Base-by-base conservation (phyloP, 2,888 invertebrate species). In the Eledona agricola region DNA sequence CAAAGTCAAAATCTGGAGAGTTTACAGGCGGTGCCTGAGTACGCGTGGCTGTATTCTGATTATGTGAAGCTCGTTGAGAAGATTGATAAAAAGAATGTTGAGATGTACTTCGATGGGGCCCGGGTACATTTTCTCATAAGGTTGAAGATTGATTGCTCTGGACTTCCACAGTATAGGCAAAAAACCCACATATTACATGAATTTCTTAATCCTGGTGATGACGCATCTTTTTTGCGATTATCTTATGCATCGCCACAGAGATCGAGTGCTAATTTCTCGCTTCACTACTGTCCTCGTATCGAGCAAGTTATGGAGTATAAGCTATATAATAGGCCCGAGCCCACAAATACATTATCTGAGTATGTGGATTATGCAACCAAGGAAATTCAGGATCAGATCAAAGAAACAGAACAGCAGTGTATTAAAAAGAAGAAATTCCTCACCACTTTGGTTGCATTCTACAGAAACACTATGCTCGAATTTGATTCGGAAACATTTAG, bases 31-130 rank as follows among this genome's bases (percentile, higher is more conserved):
- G 80, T 81, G 66, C 80, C 81, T 72, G 78, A 62, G 4, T 69
- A 77, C 72, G 78, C 81, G 0, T 72, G 83, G 51, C 79, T 87
- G 1, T 78, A 80, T 55, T 79, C 82, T 71, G 87, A 88, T 67
- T 87, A 87, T 66, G 78, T 79, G 58, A 80, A 81, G n/a, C 74
- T 89, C 26, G 72, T 85, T 4, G 78, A 80, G 9, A 78, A 81
- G 62, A 72, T 80, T 22, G 78, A 83, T 31, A 73, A 78, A 29
- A 7, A 4, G 6, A 9, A 26, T 7, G 7, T 26, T 6, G 26
- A 26, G 9, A 9, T 26, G 6, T 26, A 6, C 7, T 4, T 26
- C 6, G 9, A 4, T 4, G 5, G 6, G 26, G 4, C 26, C 26
- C 4, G 6, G 4, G 26, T 7, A 6, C 5, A 4, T 9, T 26